These are phyloP conservation scores for Calliopsis andreniformis DNA, from an alignment of 1,140 invertebrate genomes.

Conservation along the genomic window DNA sequence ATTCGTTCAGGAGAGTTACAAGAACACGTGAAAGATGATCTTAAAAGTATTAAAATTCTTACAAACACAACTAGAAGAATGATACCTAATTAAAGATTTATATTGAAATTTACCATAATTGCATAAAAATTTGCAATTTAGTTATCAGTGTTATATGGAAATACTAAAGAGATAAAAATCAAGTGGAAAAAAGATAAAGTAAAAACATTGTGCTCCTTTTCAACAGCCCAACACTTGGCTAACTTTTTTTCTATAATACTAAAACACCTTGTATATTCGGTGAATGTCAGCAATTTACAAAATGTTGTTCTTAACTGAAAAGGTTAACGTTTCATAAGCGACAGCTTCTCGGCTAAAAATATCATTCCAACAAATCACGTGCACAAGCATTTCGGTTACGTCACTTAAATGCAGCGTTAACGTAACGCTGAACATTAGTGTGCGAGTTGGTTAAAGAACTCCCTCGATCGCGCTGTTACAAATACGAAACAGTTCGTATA, in stretches of 20 bases:
- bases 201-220: no score
- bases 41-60: no score
- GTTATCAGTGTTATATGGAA: no score
- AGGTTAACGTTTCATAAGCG: constrained; percentile 31
- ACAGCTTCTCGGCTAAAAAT: constrained; percentile 10
- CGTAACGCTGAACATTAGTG: constrained; percentile 11
- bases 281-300: constrained; percentile 1
- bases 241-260: neutral
- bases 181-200: no score
- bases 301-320: neutral
- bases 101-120: no score
- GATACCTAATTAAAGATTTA: no score
- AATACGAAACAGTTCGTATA: neutral
- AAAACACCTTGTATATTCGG: neutral
- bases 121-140: no score
- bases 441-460: neutral
- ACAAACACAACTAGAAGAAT: no score
- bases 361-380: constrained; percentile 25
- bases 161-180: no score
- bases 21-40: no score
- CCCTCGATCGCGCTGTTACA: constrained; percentile 3
- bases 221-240: no score
- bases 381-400: constrained; percentile 6
- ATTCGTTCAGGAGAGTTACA: no score
- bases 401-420: constrained; percentile 7